Conservation (phyloP, 2,113 vertebrate genomes). For the Prinia subflava region DNA sequence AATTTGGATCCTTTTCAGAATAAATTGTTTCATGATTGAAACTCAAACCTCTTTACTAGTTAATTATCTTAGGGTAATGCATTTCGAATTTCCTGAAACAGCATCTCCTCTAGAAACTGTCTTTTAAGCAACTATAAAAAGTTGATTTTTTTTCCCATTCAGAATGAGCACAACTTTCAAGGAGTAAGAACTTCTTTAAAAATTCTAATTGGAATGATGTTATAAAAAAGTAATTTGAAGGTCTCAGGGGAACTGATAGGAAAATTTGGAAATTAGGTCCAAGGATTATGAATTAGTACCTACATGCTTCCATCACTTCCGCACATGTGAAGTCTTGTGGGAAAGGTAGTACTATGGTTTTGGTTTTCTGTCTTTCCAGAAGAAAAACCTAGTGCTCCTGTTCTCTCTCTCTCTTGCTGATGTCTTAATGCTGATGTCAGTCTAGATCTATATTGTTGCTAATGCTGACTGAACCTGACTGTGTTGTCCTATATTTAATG, state of each 20-base stretch:
- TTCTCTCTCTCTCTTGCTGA: background rate
- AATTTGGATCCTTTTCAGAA: background rate
- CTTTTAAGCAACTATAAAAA: background rate
- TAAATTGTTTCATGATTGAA: background rate
- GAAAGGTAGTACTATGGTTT: background rate
- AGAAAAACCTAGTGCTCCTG: background rate
- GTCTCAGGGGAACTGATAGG: background rate
- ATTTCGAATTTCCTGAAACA: constrained; percentile 3
- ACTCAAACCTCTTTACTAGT: background rate
- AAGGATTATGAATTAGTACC: background rate
- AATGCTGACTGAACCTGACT: background rate
- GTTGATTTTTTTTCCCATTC: background rate
- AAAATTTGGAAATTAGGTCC: background rate
- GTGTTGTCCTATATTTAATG: background rate
- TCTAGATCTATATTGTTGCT: background rate
- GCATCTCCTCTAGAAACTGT: background rate
- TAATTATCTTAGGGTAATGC: background rate
- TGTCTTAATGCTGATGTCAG: background rate
- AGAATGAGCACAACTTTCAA: background rate
- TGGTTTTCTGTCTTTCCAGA: background rate
- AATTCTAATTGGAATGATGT: background rate
- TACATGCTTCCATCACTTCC: background rate
- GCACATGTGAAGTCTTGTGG: background rate
- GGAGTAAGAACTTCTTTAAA: background rate
- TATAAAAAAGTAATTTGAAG: background rate